These are phyloP conservation scores for Hypomecis atomaria DNA, from an alignment of 2,888 invertebrate species.

Conservation along the genomic window DNA sequence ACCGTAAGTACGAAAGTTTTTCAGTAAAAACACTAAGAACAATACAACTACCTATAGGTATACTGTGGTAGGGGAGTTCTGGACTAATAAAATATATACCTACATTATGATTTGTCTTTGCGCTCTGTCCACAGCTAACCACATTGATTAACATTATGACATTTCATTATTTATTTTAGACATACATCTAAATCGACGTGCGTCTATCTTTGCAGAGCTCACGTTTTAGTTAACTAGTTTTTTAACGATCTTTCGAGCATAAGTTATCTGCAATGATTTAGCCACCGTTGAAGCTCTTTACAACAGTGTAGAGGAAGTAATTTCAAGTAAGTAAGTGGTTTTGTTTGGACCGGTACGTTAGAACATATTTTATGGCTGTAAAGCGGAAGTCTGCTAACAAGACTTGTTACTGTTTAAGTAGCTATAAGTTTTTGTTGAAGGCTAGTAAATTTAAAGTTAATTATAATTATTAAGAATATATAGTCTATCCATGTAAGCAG, in stretches of 20 bases:
- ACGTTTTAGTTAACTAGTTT: background rate
- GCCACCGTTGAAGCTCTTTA: constrained; percentile 7
- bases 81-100: too few species aligned
- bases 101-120: too few species aligned
- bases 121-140: too few species aligned
- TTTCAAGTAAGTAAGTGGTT: constrained; percentile 7
- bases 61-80: too few species aligned
- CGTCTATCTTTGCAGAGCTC: background rate
- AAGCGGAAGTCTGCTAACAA: constrained; percentile 12
- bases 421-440: background rate
- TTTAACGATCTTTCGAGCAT: background rate
- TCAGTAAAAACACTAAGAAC: too few species aligned
- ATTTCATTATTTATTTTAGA: too few species aligned
- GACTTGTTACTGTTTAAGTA: constrained; percentile 1
- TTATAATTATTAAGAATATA: constrained; percentile 2
- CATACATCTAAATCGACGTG: background rate
- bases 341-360: constrained; percentile 3
- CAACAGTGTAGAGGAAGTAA: constrained; percentile 10
- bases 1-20: too few species aligned
- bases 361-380: constrained; percentile 10
- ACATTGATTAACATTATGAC: too few species aligned
- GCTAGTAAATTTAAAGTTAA: background rate
- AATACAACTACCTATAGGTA: too few species aligned
- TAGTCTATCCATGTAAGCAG: background rate
- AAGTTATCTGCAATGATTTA: constrained; percentile 6